Evolutionary conservation across 2,113 vertebrate genomes (phyloP), one percentile per base, ranked within the genome.

Genomic region (Phaethornis superciliosus): DNA sequence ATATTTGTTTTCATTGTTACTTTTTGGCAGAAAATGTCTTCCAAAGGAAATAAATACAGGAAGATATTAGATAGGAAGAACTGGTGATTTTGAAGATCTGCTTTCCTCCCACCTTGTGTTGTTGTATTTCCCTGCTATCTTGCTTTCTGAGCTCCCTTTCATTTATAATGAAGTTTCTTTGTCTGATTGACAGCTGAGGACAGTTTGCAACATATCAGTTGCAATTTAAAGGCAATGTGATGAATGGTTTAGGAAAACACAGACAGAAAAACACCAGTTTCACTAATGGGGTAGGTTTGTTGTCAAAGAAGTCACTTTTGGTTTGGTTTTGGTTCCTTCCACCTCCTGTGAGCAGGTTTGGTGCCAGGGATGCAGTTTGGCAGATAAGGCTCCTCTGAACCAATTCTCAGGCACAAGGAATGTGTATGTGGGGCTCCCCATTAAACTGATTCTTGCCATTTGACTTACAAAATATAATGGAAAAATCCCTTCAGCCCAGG

Each of bases 351-450:
- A 42, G 22, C 26, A 44, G 64, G 20, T 81, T 63, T 58, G 49
- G 49, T 14, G 49, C 0, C 2, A 28, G 59, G 22, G 27, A 26
- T 20, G n/a, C 2, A 3, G 1, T 4, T 22, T 18, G 3, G 8
- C 7, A 6, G 56, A 13, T 46, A 12, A 2, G 0, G 5, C 9
- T 47, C 19, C 22, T 30, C 54, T 11, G 2, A 5, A 60, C 47
- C n/a, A 2, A 4, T 37, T 65, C 24, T 35, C 15, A 46, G 60
- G 18, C 23, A 5, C 46, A 13, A 20, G 37, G 2, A 6, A 0
- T 6, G 10, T 56, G 24, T 51, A 9, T 46, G 12, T 9, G 9
- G 74, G 40, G 9, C 52, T 70, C 28, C 40, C 46, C 21, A 3
- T 47, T 22, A 42, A 69, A 60, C 15, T 24, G 23, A 2, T 56